Percentiles rank a stretch among this genome's conserved stretches.
Conservation (phyloP, 64 coral and sea anemone species). For the Pocillopora verrucosa region DNA sequence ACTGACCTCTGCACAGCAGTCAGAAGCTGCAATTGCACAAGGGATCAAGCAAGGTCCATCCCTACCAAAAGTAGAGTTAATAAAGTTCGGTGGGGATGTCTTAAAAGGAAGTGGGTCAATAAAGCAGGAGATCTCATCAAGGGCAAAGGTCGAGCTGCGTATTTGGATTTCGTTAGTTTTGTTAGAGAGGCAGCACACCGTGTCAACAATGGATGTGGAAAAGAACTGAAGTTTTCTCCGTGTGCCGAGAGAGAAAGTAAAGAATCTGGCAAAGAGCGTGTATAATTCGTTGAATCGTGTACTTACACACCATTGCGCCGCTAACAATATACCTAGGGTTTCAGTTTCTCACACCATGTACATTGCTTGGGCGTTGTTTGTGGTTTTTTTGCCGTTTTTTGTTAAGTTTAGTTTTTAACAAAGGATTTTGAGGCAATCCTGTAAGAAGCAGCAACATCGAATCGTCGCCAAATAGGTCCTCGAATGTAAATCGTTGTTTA, state of each 20-base stretch:
- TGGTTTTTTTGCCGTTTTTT: too few relatives aligned
- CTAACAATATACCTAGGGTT: too few relatives aligned
- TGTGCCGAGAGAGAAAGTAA: constrained; percentile 1
- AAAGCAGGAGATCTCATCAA: constrained; percentile 70
- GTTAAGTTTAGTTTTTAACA: too few relatives aligned
- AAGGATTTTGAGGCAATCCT: too few relatives aligned
- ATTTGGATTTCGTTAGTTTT: constrained; percentile 56
- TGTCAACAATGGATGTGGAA: constrained; percentile 70
- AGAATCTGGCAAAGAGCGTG: background rate
- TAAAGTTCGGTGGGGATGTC: constrained; percentile 65
- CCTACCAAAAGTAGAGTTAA: constrained; percentile 49
- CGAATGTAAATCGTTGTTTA: too few relatives aligned
- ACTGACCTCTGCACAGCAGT: background rate
- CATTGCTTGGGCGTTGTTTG: too few relatives aligned
- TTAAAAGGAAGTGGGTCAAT: constrained; percentile 74
- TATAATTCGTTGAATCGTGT: background rate
- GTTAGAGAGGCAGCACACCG: constrained; percentile 40
- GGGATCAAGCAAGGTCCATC: constrained; percentile 68
- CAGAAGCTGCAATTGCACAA: constrained; percentile 45
- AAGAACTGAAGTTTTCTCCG: background rate
- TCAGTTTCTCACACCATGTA: too few relatives aligned
- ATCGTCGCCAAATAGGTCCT: too few relatives aligned
- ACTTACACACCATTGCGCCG: too few relatives aligned
- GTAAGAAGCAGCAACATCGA: too few relatives aligned
- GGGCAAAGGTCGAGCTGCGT: constrained; percentile 37